Evolutionary conservation across 1,140 invertebrate species (phyloP).

Genomic region (Pogonomyrmex californicus): DNA sequence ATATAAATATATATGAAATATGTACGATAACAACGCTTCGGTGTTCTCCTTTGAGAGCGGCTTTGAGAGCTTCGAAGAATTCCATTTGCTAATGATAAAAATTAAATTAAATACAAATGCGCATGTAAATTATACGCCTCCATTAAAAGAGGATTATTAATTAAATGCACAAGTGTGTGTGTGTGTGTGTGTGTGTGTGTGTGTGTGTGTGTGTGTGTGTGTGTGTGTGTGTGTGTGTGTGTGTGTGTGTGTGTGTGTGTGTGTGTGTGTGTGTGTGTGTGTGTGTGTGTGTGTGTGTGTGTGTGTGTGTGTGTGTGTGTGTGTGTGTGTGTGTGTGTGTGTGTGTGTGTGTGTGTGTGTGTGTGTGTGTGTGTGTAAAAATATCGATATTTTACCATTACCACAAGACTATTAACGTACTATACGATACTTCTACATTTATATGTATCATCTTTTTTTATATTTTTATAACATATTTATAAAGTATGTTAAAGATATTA

Average conservation of each 20-base stretch:
- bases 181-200: no score
- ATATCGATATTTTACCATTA: background rate
- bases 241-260: no score
- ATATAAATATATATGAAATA: background rate
- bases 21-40: background rate
- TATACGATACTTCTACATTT: slow-evolving; percentile 2
- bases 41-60: background rate
- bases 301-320: background rate
- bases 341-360: no score
- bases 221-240: background rate
- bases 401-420: background rate
- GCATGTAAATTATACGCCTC: background rate
- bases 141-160: background rate
- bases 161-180: background rate
- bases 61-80: background rate
- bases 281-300: no score
- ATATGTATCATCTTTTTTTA: background rate
- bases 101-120: slow-evolving; percentile 10
- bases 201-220: background rate
- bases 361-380: background rate
- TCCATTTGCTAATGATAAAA: slow-evolving; percentile 14
- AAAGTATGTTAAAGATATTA: slow-evolving; percentile 33
- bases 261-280: background rate
- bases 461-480: slow-evolving; percentile 47
- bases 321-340: background rate